A percentile compares a stretch with the other conserved stretches of the same genome.
Conservation (phyloP, 2,113 vertebrate species). For the Melanocharis versteri region DNA sequence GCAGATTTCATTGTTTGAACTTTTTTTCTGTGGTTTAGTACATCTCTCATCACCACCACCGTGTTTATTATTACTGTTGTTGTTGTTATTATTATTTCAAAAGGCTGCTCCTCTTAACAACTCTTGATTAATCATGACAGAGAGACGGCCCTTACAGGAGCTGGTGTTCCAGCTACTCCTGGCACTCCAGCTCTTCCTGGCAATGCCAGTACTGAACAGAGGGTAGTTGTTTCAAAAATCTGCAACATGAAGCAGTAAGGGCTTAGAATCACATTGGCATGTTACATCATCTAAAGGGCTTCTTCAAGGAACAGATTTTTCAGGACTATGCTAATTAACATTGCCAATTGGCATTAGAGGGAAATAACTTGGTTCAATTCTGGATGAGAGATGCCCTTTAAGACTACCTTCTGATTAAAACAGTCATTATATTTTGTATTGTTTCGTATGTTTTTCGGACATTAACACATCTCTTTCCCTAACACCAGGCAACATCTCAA, state of each 20-base stretch:
- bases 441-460: background rate
- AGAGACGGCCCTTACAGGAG: background rate
- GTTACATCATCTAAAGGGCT: background rate
- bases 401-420: background rate
- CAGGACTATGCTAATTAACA: background rate
- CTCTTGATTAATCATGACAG: background rate
- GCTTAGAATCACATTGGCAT: background rate
- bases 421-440: background rate
- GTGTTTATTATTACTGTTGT: background rate
- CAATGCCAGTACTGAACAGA: background rate
- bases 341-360: background rate
- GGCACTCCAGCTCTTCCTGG: background rate
- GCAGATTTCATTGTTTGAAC: background rate
- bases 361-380: background rate
- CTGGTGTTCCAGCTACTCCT: background rate
- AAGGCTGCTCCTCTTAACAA: background rate
- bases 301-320: slow-evolving; percentile 31
- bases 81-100: background rate
- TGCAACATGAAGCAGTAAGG: background rate
- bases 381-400: background rate
- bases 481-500: background rate
- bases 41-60: background rate
- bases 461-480: background rate
- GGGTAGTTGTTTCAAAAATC: background rate
- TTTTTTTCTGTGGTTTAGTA: background rate